Evolutionary conservation across 2,113 vertebrate genomes (phyloP), one percentile per base, ranked within the genome.

Genomic region (Elephas maximus): DNA sequence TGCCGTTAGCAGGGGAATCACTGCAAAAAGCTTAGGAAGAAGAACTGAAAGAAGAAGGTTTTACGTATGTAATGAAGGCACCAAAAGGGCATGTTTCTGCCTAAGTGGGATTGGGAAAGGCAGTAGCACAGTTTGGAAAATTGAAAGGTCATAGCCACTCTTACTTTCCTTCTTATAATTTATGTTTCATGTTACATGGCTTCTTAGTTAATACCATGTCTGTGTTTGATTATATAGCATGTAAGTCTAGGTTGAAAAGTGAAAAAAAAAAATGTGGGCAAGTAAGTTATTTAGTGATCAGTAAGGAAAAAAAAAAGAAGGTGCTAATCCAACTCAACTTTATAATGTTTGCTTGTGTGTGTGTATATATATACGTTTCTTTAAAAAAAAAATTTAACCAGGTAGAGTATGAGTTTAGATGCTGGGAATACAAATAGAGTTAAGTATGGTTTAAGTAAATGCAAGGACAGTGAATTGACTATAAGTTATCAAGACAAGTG

Each of bases 1-100:
- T 96, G 48, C 24, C 44, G 73, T 86, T 84, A 95, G 77, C 37
- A 20, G n/a, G 79, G 78, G 83, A 91, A 84, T 90, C 53, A 67
- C 37, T 51, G 37, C 10, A 88, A 90, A 93, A 57, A 76, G 62
- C 45, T 78, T 87, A 30, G 85, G 51, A 87, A 78, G 53, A 81
- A 23, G 28, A 57, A 73, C 37, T 77, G 45, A 81, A 37, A 87
- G 44, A 82, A 87, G 44, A 89, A 1, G n/a, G 4, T 69, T 95
- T 92, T 78, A 28, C 51, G n/a, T 81, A 53, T 20, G 33, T 86
- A 53, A 63, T 28, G 24, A 84, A 96, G 77, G 30, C 69, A 28
- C 44, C 48, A 71, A 67, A 87, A 78, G 18, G 33, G 0, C 14
- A 11, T 45, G 5, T 33, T 48, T 94, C 53, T 83, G 45, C 5